Percentiles rank a stretch among this genome's conserved stretches.
phyloP scores from a whole-genome alignment of 2,888 invertebrate genomes.

The Orthosia cruda region DNA sequence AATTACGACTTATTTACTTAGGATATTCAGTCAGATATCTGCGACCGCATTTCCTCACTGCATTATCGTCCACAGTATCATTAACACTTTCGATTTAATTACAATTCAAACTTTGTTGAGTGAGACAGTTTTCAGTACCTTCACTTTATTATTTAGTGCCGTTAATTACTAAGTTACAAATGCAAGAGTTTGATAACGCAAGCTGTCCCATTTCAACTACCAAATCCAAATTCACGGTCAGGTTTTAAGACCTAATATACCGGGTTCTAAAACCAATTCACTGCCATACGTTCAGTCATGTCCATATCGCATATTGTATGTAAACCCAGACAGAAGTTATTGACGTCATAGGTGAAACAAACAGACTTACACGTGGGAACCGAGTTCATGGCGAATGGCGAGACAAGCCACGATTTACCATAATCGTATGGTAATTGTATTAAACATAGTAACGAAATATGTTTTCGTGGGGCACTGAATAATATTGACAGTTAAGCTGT shows the following conservation, averaged over 20 bases:
- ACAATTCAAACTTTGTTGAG: too few species aligned
- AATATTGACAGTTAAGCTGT: conserved; percentile 38
- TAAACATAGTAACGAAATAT: conserved; percentile 55
- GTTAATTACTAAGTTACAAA: neutral
- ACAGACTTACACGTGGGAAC: conserved; percentile 66
- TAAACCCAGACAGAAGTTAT: conserved; percentile 52
- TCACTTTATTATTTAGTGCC: too few species aligned
- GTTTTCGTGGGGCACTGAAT: conserved; percentile 55
- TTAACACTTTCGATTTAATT: too few species aligned
- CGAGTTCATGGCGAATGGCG: conserved; percentile 66
- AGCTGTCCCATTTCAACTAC: neutral
- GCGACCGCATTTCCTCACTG: neutral
- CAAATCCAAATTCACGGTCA: neutral
- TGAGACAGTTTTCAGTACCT: too few species aligned
- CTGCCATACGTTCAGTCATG: conserved; percentile 12
- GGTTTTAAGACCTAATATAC: neutral
- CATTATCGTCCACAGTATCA: neutral
- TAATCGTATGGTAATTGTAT: conserved; percentile 63
- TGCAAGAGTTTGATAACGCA: neutral
- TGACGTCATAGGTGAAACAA: conserved; percentile 62
- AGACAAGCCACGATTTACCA: conserved; percentile 62
- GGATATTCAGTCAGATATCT: too few species aligned
- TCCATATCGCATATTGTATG: conserved; percentile 21
- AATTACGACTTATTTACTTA: too few species aligned
- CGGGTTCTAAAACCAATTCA: neutral